Evolutionary conservation across 2,888 invertebrate genomes (phyloP), one percentile per base, ranked within the genome.

Genomic region (Ophion ellenae): DNA sequence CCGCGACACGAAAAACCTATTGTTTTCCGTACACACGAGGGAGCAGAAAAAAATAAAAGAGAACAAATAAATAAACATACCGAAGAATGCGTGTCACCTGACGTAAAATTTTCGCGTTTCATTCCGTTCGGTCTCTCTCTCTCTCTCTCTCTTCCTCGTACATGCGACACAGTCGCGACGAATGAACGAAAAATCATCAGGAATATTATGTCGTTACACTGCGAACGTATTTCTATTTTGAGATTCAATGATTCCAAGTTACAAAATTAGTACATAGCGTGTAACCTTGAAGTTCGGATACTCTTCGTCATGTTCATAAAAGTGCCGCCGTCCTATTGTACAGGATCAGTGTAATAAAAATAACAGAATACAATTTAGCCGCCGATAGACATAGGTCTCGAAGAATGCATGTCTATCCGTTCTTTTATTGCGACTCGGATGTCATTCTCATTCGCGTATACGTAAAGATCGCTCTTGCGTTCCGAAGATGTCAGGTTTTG

Each of bases 301-400:
- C 20, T 61, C 59, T 17, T 71, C 47, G 20, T 53, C 45, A 81
- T 83, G 83, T 80, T 85, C 63, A 67, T 83, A 11, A 85, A 80
- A 83, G 36, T 85, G 24, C 61, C 82, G n/a, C 32, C 40, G 4
- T 53, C 66, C 17, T 74, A 28, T 57, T 67, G 59, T 24, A 40
- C 53, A 40, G 53, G 28, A 45, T 63, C 61, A 70, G 74, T 75
- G 45, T 45, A 63, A 74, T 77, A 20, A 70, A 69, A 57, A 45
- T 47, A 53, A 69, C 63, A 11, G 45, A 69, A 45, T 66, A 80
- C 2, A 47, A 61, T 20, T 67, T 61, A n/a, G 47, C 63, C 1
- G 7, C 20, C 10, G 17, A 24, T 63, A 47, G 14, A 53, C 47
- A 71, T 47, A 9, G 69, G 45, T 32, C 47, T 47, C 3, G 40